phyloP scores from a whole-genome alignment of 2,797 vertebrate species.

The Menidia menidia region DNA sequence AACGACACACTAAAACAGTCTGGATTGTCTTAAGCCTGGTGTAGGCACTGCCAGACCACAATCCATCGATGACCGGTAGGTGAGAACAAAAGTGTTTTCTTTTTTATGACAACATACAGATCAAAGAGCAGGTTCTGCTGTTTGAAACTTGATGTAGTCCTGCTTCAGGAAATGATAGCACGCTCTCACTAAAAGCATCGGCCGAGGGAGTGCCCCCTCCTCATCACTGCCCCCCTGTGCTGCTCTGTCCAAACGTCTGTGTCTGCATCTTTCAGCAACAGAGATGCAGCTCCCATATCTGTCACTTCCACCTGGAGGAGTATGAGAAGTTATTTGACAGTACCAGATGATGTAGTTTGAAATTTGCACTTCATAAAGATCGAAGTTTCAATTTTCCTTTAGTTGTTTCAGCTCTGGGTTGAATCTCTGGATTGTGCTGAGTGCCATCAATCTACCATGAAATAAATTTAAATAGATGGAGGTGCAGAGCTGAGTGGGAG shows the following conservation, averaged over 20 bases:
- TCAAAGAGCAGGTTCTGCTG: conserved; percentile 61
- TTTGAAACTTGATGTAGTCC: conserved; percentile 66
- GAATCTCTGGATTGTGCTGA: conserved; percentile 58
- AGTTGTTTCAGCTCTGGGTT: conserved; percentile 42
- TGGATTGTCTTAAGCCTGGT: too few species aligned
- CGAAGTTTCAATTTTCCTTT: conserved; percentile 31
- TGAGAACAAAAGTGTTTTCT: not conserved
- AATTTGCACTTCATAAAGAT: conserved; percentile 46
- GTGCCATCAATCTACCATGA: conserved; percentile 44
- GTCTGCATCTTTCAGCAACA: conserved; percentile 48
- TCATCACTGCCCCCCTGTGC: conserved; percentile 32
- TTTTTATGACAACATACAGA: conserved; percentile 52
- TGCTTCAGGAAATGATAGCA: conserved; percentile 69
- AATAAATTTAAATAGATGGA: conserved; percentile 54
- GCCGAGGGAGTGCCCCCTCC: conserved; percentile 44
- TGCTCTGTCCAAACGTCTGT: conserved; percentile 45
- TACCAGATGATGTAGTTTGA: conserved; percentile 42
- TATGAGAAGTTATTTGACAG: conserved; percentile 29
- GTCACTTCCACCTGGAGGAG: conserved; percentile 30
- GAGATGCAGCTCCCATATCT: conserved; percentile 53
- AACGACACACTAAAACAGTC: too few species aligned
- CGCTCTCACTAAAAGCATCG: conserved; percentile 65
- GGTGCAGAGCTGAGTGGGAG: conserved; percentile 48
- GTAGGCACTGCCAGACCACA: too few species aligned
- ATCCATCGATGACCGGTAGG: too few species aligned